phyloP scores from a whole-genome alignment of 1,140 invertebrate genomes.

The Pogonognathellus flavescens region DNA sequence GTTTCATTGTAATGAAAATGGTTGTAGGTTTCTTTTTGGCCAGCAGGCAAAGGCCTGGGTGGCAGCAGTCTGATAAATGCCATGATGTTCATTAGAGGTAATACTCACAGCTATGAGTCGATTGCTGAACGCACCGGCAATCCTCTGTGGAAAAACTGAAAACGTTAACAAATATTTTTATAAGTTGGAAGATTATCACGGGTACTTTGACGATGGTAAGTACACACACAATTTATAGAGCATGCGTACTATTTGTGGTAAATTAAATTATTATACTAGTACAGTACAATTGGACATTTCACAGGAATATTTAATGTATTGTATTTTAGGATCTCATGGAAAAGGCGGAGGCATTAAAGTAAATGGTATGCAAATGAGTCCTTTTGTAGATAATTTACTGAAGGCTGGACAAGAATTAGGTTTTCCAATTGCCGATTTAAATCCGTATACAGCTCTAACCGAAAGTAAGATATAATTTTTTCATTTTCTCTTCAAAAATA shows the following conservation, averaged over 20 bases:
- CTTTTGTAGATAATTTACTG: slow-evolving; percentile 16
- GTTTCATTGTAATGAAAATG: no score
- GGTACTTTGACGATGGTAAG: slow-evolving; percentile 53
- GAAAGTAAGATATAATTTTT: slow-evolving; percentile 9
- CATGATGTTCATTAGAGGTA: slow-evolving; percentile 78
- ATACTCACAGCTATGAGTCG: slow-evolving; percentile 65
- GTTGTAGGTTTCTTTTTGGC: slow-evolving; percentile 66
- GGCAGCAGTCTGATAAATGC: slow-evolving; percentile 76
- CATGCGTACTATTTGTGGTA: no score
- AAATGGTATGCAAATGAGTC: not conserved
- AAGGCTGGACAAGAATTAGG: slow-evolving; percentile 16
- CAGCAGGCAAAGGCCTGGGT: slow-evolving; percentile 72
- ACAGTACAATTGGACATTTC: not conserved
- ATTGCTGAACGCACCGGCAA: slow-evolving; percentile 51
- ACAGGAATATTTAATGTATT: no score
- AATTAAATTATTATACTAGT: not conserved
- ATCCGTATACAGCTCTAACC: not conserved
- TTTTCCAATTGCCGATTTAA: not conserved
- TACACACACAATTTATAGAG: no score
- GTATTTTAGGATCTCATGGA: slow-evolving; percentile 25
- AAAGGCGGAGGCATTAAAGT: slow-evolving; percentile 14
- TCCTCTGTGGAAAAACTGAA: slow-evolving; percentile 26
- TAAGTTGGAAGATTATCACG: slow-evolving; percentile 56
- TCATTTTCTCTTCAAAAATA: no score
- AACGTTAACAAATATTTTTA: slow-evolving; percentile 57